These are phyloP conservation scores for Rhynchonycteris naso DNA, from an alignment of 2,797 vertebrate species.

Conservation along the genomic window DNA sequence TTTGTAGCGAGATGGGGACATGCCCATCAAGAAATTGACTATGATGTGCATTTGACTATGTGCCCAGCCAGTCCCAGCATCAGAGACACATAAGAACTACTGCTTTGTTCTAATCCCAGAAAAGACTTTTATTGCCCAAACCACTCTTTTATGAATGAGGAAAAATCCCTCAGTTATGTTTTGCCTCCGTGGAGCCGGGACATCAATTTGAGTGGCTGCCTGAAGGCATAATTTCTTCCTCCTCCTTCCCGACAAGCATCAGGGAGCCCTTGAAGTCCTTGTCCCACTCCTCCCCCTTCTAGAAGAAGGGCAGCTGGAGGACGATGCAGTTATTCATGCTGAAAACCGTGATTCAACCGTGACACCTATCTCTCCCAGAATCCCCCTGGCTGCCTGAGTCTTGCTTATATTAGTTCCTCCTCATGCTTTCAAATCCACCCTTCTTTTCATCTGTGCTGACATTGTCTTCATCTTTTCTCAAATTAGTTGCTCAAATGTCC, in stretches of 20 bases:
- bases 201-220: neutral
- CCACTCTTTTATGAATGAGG: neutral
- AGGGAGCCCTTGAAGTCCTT: neutral
- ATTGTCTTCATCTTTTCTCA: neutral
- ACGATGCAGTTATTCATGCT: neutral
- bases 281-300: neutral
- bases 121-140: neutral
- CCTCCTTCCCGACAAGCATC: neutral
- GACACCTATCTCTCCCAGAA: neutral
- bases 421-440: neutral
- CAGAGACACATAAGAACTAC: neutral
- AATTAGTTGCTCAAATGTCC: neutral
- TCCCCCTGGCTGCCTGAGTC: neutral
- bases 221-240: neutral
- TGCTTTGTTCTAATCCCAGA: neutral
- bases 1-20: neutral
- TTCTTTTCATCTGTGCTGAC: neutral
- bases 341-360: neutral
- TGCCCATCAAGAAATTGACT: neutral
- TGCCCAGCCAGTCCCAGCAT: neutral
- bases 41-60: rapidly evolving
- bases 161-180: neutral
- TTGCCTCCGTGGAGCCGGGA: neutral
- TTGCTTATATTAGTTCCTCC: neutral
- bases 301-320: neutral